A percentile compares a stretch with the other conserved stretches of the same genome.
These are phyloP conservation scores for Pomacea maculata DNA, from an alignment of 1,140 invertebrate genomes.

Conservation along the genomic window DNA sequence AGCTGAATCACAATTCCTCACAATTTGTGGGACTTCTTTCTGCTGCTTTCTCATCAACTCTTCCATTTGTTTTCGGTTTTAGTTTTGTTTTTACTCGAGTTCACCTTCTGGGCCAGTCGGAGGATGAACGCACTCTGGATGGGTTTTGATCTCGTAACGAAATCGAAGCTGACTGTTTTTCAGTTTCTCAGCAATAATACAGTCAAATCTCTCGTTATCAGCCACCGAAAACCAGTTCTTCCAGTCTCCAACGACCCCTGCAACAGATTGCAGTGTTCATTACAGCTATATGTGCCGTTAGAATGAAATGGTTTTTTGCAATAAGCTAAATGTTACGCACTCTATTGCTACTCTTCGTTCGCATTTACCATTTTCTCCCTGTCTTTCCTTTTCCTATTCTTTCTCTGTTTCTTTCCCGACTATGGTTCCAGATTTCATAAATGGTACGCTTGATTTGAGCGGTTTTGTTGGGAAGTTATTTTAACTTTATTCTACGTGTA, in stretches of 20 bases:
- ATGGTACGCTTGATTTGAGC: too few relatives aligned
- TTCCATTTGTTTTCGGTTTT: background rate
- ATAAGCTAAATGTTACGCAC: background rate
- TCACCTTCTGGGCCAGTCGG: too few relatives aligned
- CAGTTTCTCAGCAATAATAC: slow-evolving; percentile 17
- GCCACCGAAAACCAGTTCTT: slow-evolving; percentile 34
- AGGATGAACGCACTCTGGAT: too few relatives aligned
- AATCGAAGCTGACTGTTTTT: slow-evolving; percentile 18
- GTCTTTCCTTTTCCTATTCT: background rate
- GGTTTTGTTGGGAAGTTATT: too few relatives aligned
- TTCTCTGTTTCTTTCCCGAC: background rate
- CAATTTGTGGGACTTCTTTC: too few relatives aligned
- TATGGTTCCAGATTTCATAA: background rate
- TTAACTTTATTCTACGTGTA: too few relatives aligned
- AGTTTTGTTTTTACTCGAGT: too few relatives aligned
- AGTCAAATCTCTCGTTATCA: slow-evolving; percentile 32
- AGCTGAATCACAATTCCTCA: background rate
- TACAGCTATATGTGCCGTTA: background rate
- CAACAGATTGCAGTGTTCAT: background rate
- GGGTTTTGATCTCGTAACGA: background rate
- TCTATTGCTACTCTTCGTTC: background rate
- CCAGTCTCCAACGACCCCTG: slow-evolving; percentile 38
- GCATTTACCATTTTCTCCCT: background rate
- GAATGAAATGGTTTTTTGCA: background rate
- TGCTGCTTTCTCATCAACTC: background rate